These are phyloP conservation scores for Ceratitis capitata DNA, from an alignment of 1,140 invertebrate species.

Conservation along the genomic window DNA sequence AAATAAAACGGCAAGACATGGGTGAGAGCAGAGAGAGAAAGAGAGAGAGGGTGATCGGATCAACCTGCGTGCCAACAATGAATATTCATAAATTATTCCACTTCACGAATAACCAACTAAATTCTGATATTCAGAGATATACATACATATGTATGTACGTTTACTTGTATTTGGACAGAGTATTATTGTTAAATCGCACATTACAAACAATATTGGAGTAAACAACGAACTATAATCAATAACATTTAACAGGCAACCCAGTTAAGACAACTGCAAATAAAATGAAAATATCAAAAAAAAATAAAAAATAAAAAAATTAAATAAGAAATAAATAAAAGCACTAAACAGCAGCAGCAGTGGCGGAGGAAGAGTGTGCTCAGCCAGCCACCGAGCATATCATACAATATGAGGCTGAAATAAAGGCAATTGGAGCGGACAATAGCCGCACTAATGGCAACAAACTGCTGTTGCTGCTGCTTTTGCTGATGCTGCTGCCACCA, in stretches of 20 bases:
- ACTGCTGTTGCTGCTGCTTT: no score
- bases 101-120: not conserved
- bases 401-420: slow-evolving; percentile 7
- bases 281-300: not conserved
- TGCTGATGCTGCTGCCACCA: not conserved
- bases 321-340: not conserved
- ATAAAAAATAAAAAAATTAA: not conserved
- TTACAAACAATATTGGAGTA: not conserved
- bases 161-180: not conserved
- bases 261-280: not conserved
- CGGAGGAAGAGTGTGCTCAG: not conserved
- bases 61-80: slow-evolving; percentile 35
- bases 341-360: not conserved
- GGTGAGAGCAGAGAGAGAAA: slow-evolving; percentile 1
- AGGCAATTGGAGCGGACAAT: slow-evolving; percentile 24
- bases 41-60: no score
- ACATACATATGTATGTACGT: no score
- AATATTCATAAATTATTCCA: slow-evolving; percentile 35
- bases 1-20: no score
- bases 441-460: slow-evolving; percentile 35
- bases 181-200: slow-evolving; percentile 15
- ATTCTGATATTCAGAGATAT: no score
- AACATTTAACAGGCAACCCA: slow-evolving; percentile 31
- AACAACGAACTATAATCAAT: slow-evolving; percentile 15
- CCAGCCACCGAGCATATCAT: not conserved